Conservation (phyloP, 2,888 invertebrate species). For the Eilema griseolum region DNA sequence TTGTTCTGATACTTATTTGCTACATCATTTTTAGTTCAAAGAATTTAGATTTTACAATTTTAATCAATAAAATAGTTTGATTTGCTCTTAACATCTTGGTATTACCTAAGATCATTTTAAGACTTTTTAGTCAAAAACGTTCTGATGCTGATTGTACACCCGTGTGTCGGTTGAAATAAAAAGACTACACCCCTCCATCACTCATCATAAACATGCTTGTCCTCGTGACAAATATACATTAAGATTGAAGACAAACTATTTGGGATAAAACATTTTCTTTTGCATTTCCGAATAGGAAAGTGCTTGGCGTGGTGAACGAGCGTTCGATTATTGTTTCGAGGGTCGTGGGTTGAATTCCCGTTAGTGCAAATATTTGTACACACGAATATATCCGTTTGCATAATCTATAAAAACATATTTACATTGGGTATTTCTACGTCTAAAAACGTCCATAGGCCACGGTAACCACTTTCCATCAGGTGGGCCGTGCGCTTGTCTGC, state of each 20-base stretch:
- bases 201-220: neutral
- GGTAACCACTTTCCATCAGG: no score
- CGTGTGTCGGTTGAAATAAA: neutral
- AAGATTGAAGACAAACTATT: neutral
- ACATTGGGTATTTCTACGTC: no score
- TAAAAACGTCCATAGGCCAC: no score
- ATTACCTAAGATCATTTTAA: no score
- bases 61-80: no score
- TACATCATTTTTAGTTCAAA: no score
- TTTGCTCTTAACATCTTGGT: no score
- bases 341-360: neutral
- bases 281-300: neutral
- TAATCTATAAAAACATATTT: neutral
- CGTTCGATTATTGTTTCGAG: neutral
- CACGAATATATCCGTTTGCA: neutral
- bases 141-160: neutral
- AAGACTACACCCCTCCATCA: neutral
- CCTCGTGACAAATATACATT: neutral
- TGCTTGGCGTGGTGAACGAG: neutral
- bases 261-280: conserved; percentile 1
- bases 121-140: no score
- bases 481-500: no score
- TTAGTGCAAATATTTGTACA: neutral
- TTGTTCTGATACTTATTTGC: no score
- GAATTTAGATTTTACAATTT: no score